These are phyloP conservation scores for Larimichthys crocea DNA, from an alignment of 2,113 vertebrate species.

Conservation along the genomic window DNA sequence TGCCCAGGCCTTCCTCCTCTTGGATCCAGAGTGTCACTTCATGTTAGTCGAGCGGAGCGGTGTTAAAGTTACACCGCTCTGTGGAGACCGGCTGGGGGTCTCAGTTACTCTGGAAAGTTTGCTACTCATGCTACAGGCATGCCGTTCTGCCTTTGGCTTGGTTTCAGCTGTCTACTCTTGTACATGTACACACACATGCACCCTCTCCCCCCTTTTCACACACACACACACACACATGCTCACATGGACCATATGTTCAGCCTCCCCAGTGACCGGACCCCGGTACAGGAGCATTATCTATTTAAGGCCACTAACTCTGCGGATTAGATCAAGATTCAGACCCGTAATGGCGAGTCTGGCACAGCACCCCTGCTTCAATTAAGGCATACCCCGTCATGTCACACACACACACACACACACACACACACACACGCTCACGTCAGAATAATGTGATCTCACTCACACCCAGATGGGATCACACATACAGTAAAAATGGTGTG, in stretches of 20 bases:
- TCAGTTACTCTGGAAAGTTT: conserved; percentile 75
- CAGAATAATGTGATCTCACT: conserved; percentile 60
- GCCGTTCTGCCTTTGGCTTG: conserved; percentile 62
- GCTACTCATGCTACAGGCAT: conserved; percentile 71
- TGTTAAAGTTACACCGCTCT: conserved; percentile 37
- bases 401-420: conserved; percentile 29
- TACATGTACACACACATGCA: conserved; percentile 18
- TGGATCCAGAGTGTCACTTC: conserved; percentile 38
- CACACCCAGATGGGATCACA: conserved; percentile 42
- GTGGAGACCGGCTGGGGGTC: conserved; percentile 64
- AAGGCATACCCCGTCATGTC: conserved; percentile 42
- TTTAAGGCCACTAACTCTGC: conserved; percentile 75
- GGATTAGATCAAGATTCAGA: conserved; percentile 75
- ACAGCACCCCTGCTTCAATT: conserved; percentile 72
- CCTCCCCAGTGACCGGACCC: conserved; percentile 62
- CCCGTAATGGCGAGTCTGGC: conserved; percentile 77
- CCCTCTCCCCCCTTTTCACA: neutral
- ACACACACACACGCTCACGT: conserved; percentile 37
- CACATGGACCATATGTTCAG: conserved; percentile 55
- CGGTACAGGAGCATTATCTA: conserved; percentile 70
- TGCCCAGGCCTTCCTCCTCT: conserved; percentile 19
- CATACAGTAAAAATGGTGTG: neutral
- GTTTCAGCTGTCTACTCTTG: conserved; percentile 71
- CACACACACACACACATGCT: conserved; percentile 1
- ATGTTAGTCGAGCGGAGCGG: conserved; percentile 30